phyloP scores from a whole-genome alignment of 2,113 vertebrate species.

The Halcyon senegalensis region DNA sequence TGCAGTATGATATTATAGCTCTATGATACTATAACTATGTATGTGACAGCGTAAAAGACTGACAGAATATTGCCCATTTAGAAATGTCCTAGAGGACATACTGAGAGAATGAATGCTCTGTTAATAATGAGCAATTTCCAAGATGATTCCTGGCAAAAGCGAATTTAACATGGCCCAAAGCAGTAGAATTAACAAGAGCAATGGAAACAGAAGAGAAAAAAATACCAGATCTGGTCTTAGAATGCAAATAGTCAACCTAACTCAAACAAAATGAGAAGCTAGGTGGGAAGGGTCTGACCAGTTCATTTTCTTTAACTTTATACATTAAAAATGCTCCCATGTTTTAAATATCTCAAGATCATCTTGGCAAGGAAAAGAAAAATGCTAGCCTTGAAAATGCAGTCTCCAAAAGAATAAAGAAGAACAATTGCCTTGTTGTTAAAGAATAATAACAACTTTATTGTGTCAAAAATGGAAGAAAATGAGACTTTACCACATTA shows the following conservation, averaged over 20 bases:
- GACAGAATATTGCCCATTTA: neutral
- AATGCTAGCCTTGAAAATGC: neutral
- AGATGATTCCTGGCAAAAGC: neutral
- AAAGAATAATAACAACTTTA: neutral
- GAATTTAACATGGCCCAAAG: neutral
- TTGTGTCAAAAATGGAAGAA: neutral
- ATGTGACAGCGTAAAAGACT: neutral
- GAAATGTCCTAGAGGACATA: slow-evolving; percentile 8
- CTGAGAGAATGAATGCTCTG: neutral
- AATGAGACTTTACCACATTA: neutral
- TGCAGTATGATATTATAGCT: neutral
- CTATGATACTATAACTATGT: neutral
- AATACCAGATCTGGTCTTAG: neutral
- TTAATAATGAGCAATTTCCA: slow-evolving; percentile 32
- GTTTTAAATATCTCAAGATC: neutral
- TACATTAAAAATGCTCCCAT: neutral
- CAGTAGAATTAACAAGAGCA: slow-evolving; percentile 24
- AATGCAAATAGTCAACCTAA: neutral
- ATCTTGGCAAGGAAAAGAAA: neutral
- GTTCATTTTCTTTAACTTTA: neutral
- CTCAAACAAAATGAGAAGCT: neutral
- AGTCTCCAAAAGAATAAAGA: neutral
- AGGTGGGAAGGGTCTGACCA: neutral
- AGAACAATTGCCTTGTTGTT: neutral
- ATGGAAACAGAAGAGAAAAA: neutral